Evolutionary conservation across 2,797 vertebrate genomes (phyloP).

Genomic region (Helarctos malayanus): DNA sequence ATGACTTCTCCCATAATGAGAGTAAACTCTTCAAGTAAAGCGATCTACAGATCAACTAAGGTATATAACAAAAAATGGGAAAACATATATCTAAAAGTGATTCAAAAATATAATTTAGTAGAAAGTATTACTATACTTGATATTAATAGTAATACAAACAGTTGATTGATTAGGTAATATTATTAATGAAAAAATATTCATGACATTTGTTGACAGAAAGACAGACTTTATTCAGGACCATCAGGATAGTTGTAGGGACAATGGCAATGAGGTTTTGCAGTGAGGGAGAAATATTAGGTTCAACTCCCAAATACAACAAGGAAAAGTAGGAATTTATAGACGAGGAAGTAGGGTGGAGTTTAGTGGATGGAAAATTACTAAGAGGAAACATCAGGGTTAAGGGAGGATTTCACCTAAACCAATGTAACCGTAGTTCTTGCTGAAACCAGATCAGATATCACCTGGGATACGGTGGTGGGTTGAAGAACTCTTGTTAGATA

Average conservation of each 20-base stretch:
- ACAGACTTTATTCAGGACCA: background rate
- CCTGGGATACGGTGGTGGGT: background rate
- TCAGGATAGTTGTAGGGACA: background rate
- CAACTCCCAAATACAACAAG: background rate
- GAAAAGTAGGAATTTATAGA: background rate
- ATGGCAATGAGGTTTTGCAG: background rate
- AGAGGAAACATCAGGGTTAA: background rate
- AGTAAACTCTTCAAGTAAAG: background rate
- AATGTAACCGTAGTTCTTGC: background rate
- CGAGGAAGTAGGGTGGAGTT: background rate
- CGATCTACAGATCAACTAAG: background rate
- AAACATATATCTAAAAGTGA: background rate
- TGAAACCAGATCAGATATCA: background rate
- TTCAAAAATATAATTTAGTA: background rate
- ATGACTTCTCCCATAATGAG: background rate
- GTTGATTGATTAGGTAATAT: background rate
- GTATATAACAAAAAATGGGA: background rate
- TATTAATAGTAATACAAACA: background rate
- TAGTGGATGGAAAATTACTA: background rate
- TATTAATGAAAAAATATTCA: background rate
- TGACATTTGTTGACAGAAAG: background rate
- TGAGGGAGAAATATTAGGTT: background rate
- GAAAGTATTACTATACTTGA: background rate
- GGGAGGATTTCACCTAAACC: background rate
- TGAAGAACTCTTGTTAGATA: background rate